Conservation (phyloP, 2,797 vertebrate species). For the Eulemur mongoz region DNA sequence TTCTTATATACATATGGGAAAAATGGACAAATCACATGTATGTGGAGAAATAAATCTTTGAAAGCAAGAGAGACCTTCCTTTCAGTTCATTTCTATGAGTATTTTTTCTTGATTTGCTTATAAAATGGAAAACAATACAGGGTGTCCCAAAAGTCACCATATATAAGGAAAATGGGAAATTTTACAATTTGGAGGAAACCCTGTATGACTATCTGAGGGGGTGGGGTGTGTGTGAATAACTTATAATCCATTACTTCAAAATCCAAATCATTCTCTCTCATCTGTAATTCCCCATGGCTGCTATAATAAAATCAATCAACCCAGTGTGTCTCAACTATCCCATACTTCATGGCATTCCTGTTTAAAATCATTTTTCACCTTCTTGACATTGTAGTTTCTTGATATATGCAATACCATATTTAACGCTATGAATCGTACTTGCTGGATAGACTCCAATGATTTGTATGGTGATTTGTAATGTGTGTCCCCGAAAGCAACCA, state of each 20-base stretch:
- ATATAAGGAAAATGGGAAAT: no score
- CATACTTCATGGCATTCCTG: constrained; percentile 27
- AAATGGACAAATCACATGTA: constrained; percentile 2
- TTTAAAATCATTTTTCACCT: constrained; percentile 53
- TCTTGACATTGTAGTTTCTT: constrained; percentile 27
- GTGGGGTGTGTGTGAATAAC: background rate
- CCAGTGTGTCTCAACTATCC: constrained; percentile 17
- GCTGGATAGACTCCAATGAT: constrained; percentile 57
- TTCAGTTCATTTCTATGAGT: constrained; percentile 23
- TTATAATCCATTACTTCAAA: constrained; percentile 50
- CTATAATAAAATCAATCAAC: constrained; percentile 56
- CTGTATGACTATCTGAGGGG: background rate
- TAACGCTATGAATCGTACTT: constrained; percentile 51
- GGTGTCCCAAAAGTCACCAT: no score
- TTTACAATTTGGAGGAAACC: no score
- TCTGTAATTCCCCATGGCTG: constrained; percentile 35
- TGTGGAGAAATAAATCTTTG: constrained; percentile 46
- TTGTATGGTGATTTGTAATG: constrained; percentile 47
- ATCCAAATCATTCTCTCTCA: constrained; percentile 36
- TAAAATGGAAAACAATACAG: constrained; percentile 40
- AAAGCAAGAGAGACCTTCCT: constrained; percentile 37
- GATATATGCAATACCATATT: constrained; percentile 48
- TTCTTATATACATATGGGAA: background rate
- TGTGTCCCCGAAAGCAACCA: constrained; percentile 50
- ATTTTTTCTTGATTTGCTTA: constrained; percentile 48